Conservation (phyloP, 2,797 vertebrate species). For the Allobates femoralis region DNA sequence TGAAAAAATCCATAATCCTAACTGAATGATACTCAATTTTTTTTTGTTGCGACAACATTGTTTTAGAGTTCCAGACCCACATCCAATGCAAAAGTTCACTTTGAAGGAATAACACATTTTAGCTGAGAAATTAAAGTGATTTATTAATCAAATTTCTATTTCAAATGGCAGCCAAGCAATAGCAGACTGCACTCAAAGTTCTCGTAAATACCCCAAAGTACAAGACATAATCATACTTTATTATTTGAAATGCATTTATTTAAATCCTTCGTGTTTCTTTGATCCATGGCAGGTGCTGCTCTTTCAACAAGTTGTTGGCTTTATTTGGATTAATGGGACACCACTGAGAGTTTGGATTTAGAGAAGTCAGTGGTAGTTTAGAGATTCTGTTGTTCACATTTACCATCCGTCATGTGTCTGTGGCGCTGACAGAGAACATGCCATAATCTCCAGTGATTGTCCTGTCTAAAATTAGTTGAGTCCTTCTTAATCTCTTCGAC, state of each 20-base stretch:
- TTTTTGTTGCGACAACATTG: not conserved
- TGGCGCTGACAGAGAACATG: not conserved
- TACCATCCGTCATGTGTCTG: slow-evolving; percentile 14
- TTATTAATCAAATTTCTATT: not conserved
- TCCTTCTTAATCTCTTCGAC: not conserved
- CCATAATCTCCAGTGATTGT: slow-evolving; percentile 38
- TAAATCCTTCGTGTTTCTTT: slow-evolving; percentile 36
- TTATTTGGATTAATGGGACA: slow-evolving; percentile 39
- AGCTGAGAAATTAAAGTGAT: not conserved
- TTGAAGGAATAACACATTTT: not conserved
- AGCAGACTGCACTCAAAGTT: not conserved
- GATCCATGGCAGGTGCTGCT: slow-evolving; percentile 49
- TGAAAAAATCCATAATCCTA: too few relatives aligned
- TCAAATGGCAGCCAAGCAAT: not conserved
- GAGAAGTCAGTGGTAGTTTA: not conserved
- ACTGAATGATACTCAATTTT: not conserved
- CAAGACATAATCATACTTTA: slow-evolving; percentile 20
- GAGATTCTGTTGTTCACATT: slow-evolving; percentile 6
- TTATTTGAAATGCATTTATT: slow-evolving; percentile 41
- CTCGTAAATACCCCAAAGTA: not conserved
- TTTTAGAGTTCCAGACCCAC: not conserved
- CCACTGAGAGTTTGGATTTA: slow-evolving; percentile 26
- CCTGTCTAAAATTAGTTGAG: slow-evolving; percentile 30
- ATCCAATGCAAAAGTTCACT: not conserved
- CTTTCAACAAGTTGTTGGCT: slow-evolving; percentile 37